These are phyloP conservation scores for Drosophila meridionalis DNA, from an alignment of 2,888 invertebrate species.

Conservation along the genomic window DNA sequence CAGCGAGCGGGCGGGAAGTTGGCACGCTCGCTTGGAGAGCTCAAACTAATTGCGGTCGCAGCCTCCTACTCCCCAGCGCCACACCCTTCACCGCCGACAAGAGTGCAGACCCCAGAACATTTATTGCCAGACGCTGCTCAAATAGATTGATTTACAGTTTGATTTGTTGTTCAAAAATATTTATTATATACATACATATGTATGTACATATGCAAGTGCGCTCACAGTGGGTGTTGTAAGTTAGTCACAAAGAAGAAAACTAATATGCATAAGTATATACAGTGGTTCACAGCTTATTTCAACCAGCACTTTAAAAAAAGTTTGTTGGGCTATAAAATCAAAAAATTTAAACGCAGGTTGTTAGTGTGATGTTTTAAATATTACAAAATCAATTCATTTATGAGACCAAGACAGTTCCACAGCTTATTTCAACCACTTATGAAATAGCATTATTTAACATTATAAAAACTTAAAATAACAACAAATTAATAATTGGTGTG, in stretches of 20 bases:
- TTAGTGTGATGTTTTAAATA: too few species aligned
- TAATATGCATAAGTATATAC: too few species aligned
- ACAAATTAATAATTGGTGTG: too few species aligned
- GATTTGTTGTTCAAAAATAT: conserved; percentile 25
- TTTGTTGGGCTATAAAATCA: too few species aligned
- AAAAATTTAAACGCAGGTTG: too few species aligned
- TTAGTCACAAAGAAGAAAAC: not conserved
- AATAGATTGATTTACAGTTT: conserved; percentile 51
- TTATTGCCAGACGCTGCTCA: conserved; percentile 19
- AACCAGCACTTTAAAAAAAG: too few species aligned
- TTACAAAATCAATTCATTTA: too few species aligned
- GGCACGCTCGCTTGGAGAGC: not conserved
- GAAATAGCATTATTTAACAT: too few species aligned
- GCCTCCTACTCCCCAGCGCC: not conserved
- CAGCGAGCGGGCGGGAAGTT: not conserved
- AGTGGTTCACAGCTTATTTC: too few species aligned
- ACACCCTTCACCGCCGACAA: not conserved
- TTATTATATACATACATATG: not conserved
- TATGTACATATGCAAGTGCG: not conserved
- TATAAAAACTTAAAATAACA: too few species aligned
- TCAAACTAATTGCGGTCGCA: conserved; percentile 5
- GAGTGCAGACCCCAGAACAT: not conserved
- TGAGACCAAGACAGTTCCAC: too few species aligned
- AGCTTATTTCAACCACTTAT: too few species aligned
- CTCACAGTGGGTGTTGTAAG: not conserved